Conservation (phyloP, 2,113 vertebrate genomes). For the Perognathus longimembris region DNA sequence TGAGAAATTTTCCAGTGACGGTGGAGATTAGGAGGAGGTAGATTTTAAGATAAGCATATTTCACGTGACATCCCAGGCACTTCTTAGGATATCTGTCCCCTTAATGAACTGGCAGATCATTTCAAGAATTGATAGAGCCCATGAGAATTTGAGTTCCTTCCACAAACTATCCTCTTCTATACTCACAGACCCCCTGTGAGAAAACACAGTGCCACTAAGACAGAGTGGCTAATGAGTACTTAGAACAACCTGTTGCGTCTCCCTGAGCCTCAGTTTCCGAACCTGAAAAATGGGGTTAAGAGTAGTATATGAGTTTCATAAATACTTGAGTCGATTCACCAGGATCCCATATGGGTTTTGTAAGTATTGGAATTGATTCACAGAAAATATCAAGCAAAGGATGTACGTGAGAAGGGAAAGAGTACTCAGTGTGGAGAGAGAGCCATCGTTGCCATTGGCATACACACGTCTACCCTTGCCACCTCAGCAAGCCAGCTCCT, state of each 20-base stretch:
- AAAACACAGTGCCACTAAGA: neutral
- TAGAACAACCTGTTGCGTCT: neutral
- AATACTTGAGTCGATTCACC: too few species aligned
- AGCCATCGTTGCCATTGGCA: accelerated
- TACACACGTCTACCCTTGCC: neutral
- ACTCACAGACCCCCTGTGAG: neutral
- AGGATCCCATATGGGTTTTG: neutral
- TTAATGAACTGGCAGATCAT: slow-evolving; percentile 42
- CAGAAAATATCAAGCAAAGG: neutral
- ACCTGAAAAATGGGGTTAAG: neutral
- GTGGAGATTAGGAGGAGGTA: neutral
- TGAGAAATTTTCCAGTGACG: slow-evolving; percentile 30
- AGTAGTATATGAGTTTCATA: neutral
- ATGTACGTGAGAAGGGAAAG: neutral
- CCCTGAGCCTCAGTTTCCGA: neutral
- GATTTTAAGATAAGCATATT: neutral
- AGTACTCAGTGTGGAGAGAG: accelerated
- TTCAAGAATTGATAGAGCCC: neutral
- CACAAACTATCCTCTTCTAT: neutral
- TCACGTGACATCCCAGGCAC: neutral
- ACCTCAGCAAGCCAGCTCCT: neutral
- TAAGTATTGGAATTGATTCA: neutral
- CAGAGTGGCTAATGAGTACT: neutral
- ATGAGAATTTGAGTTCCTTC: neutral
- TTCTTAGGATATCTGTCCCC: neutral